Conservation (phyloP, 2,888 invertebrate genomes). For the Lepas anatifera region DNA sequence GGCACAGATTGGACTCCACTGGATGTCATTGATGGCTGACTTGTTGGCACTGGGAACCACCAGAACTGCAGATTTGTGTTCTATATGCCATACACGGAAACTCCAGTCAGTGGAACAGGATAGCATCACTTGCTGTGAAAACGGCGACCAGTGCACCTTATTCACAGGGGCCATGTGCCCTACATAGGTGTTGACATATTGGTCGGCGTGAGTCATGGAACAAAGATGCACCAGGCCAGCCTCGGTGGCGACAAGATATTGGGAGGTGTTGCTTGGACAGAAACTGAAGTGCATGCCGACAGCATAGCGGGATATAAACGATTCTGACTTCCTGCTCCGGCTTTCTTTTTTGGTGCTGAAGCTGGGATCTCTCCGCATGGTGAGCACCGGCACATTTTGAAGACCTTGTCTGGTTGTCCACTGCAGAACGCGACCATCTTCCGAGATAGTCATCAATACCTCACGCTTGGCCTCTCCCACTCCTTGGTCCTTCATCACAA, state of each 20-base stretch:
- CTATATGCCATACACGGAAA: background rate
- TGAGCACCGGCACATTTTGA: background rate
- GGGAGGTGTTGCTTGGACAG: background rate
- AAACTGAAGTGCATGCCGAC: background rate
- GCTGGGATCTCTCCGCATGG: background rate
- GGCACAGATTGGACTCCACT: background rate
- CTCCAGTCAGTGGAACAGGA: background rate
- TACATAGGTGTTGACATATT: background rate
- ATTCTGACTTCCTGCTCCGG: background rate
- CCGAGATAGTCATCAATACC: background rate
- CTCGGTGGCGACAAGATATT: background rate
- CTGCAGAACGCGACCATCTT: background rate
- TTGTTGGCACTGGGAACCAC: background rate
- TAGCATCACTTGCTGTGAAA: background rate
- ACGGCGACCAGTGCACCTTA: background rate
- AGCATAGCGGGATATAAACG: background rate
- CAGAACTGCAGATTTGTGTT: background rate
- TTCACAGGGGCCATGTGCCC: background rate
- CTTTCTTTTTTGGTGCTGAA: background rate
- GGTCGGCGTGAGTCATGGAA: background rate
- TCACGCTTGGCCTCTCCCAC: background rate
- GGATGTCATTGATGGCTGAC: conserved; percentile 7
- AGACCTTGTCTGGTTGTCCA: background rate
- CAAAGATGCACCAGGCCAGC: background rate
- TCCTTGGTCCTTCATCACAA: background rate